Evolutionary conservation across 2,888 invertebrate species (phyloP), one percentile per base, ranked within the genome.

Genomic region (Aproaerema taeniolella): DNA sequence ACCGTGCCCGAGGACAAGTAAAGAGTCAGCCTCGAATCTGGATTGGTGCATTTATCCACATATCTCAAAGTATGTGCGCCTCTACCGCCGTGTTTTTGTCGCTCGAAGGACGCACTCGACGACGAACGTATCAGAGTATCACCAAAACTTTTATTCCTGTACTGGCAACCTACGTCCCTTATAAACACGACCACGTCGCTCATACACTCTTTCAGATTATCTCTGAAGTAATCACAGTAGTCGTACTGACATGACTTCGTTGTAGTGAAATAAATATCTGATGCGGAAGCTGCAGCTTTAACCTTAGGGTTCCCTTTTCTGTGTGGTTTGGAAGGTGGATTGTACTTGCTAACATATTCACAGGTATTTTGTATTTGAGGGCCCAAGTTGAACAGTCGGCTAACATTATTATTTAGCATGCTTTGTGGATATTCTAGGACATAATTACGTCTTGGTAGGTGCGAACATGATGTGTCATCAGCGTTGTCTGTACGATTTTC

Each of bases 131-230:
- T 39, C 14, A 57, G 9, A 16, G 66, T 67, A 41, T 59, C 60
- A 38, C 54, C 61, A 1, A 43, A 50, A 9, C 17, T 53, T 53
- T 68, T 75, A 40, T 61, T 65, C 45, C 63, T 55, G 47, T 81
- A 82, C 46, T 85, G 85, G 49, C 83, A 85, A 4, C 82, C 83
- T 6, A 83, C 83, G 46, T 85, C 82, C 55, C 83, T 71, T 24
- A 85, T 76, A 42, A 70, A 83, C 45, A 83, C 56, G 9, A 83
- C 58, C 1, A 61, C 65, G 17, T 76, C 71, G 10, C 62, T 68
- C 0, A 41, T 11, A 20, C 39, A 51, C 26, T 55, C 54, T 38
- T 54, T 55, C 7, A 33, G 34, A 25, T 31, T 35, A 29, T 37
- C 41, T 20, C 42, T 36, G 36, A 50, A 52, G 28, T 50, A 54